Evolutionary conservation across 2,113 vertebrate species (phyloP), one percentile per base, ranked within the genome.

Genomic region (Miniopterus natalensis): DNA sequence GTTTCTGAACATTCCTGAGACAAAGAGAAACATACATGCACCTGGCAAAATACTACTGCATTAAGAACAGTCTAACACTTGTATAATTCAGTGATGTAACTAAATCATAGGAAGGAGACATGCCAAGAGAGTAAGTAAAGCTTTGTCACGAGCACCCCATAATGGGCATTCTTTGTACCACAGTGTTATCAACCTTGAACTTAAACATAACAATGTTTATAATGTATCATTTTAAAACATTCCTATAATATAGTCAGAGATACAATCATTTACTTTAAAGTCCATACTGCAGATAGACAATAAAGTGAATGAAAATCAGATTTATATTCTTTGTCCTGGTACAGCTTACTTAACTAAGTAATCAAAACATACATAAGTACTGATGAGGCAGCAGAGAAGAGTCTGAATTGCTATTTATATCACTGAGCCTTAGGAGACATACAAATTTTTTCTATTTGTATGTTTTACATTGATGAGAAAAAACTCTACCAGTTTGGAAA

Each of bases 91-190:
- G 45, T 31, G 20, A 36, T 49, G 84, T 36, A 45, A 94, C 40
- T 84, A 74, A 86, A 83, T 85, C 79, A 78, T 1, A 63, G 14
- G 31, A 88, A 87, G n/a, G 53, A 29, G 5, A n/a, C 14, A 36
- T 15, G 55, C 66, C 68, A 57, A 73, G 3, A 61, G 17, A 85
- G 11, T 65, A 80, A 93, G n/a, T 40, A 89, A 94, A 94, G 31
- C 95, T 92, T 83, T 95, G 91, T 68, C 68, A 92, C 1, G 5
- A 96, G 92, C 90, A 87, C 92, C 90, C 57, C 80, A 74, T 81
- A 89, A 83, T 42, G 90, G 92, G 49, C 84, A 93, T 47, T 90
- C 70, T 75, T 66, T 95, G 75, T 75, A 94, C 47, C 78, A 49
- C 84, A 95, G 27, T 84, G 31, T 25, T 49, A 88, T 10, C 40